A percentile compares a stretch with the other conserved stretches of the same genome.
These are phyloP conservation scores for Lepidocyrtinus sp. DNA, from an alignment of 2,888 invertebrate genomes.

Conservation along the genomic window DNA sequence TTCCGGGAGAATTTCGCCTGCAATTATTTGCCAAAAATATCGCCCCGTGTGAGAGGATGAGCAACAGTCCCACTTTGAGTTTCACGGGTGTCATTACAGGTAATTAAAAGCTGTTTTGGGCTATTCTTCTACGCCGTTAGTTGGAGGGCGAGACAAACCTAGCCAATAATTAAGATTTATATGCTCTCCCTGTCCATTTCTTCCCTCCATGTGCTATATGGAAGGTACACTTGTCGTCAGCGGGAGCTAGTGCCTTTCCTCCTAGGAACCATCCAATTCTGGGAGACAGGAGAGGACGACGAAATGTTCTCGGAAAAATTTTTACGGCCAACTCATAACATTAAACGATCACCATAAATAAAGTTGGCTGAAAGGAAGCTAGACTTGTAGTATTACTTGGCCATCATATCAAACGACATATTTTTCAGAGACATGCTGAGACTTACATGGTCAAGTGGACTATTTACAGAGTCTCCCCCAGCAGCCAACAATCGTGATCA, in stretches of 20 bases:
- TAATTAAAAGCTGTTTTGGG: slow-evolving; percentile 49
- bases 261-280: not conserved
- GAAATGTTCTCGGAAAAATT: not conserved
- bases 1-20: too few species aligned
- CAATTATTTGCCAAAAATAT: too few species aligned
- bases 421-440: not conserved
- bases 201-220: not conserved
- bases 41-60: not conserved
- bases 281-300: not conserved
- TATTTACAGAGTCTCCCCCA: not conserved
- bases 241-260: not conserved
- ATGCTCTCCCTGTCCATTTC: slow-evolving; percentile 1
- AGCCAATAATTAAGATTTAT: slow-evolving; percentile 51
- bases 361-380: slow-evolving; percentile 30
- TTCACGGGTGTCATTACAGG: slow-evolving; percentile 38
- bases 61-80: slow-evolving; percentile 1
- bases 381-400: slow-evolving; percentile 7
- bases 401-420: slow-evolving; percentile 14
- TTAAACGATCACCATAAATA: slow-evolving; percentile 49
- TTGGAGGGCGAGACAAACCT: too few species aligned
- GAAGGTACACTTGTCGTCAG: not conserved
- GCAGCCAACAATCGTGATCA: not conserved
- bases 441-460: not conserved
- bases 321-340: slow-evolving; percentile 46
- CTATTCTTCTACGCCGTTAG: not conserved